Conservation (phyloP, 2,113 vertebrate species). For the Chrysemys picta region DNA sequence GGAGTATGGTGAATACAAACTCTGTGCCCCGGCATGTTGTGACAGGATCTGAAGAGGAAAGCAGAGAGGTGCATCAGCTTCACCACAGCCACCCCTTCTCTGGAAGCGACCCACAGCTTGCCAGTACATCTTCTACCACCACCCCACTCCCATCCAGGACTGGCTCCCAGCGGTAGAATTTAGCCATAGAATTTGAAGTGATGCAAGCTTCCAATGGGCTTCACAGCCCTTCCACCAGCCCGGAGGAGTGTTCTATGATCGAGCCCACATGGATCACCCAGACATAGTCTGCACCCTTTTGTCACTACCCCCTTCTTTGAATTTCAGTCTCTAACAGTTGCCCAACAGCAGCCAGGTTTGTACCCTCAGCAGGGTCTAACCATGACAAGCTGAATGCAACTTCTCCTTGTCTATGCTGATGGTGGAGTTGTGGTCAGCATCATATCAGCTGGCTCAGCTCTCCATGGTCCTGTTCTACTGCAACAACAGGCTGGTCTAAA, state of each 20-base stretch:
- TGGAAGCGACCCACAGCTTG: background rate
- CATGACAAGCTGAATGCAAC: background rate
- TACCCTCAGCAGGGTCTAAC: background rate
- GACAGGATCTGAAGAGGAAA: slow-evolving; percentile 21
- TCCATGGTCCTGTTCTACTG: background rate
- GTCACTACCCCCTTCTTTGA: background rate
- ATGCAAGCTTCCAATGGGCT: background rate
- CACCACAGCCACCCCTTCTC: background rate
- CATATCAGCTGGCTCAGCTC: background rate
- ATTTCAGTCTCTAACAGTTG: background rate
- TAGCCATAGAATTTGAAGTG: background rate
- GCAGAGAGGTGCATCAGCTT: background rate
- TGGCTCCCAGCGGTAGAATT: background rate
- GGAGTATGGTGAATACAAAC: slow-evolving; percentile 5
- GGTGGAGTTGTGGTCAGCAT: background rate
- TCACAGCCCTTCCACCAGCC: background rate
- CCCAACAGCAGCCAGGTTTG: background rate
- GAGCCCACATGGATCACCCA: background rate
- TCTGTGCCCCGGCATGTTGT: background rate
- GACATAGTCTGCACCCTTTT: background rate
- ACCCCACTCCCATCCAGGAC: background rate
- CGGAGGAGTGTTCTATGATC: background rate
- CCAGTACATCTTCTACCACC: background rate
- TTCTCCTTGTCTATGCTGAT: background rate
- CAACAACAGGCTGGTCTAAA: background rate